Percentiles rank a stretch among this genome's conserved stretches.
phyloP scores from a whole-genome alignment of 2,888 invertebrate species.

The Eudemis profundana region DNA sequence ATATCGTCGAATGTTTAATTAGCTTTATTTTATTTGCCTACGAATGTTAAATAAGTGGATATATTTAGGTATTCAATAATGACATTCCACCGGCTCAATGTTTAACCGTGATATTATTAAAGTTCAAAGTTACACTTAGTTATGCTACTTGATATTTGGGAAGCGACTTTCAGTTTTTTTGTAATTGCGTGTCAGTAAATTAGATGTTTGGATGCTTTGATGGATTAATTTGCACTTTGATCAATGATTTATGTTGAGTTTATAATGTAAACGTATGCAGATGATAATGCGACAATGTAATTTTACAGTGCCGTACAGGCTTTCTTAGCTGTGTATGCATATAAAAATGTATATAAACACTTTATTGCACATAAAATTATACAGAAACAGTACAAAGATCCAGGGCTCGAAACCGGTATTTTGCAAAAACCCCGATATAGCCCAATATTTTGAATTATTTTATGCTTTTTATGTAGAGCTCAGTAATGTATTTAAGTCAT shows the following conservation, averaged over 20 bases:
- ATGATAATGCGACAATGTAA: no score
- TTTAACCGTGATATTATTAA: constrained; percentile 36
- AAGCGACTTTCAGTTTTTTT: constrained; percentile 16
- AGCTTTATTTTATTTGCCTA: constrained; percentile 37
- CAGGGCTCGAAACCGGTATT: no score
- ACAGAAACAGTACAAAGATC: no score
- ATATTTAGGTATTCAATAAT: constrained; percentile 30
- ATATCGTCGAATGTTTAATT: constrained; percentile 35
- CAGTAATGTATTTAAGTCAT: no score
- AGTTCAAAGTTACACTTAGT: constrained; percentile 38
- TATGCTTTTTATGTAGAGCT: no score
- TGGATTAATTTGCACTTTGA: not conserved
- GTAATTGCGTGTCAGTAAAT: constrained; percentile 25
- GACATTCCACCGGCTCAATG: constrained; percentile 28
- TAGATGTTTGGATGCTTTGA: constrained; percentile 15
- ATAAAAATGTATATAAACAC: no score
- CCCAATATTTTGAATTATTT: no score
- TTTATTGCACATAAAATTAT: no score
- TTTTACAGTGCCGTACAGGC: no score
- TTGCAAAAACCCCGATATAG: no score
- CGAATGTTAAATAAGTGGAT: constrained; percentile 28
- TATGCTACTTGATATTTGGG: constrained; percentile 27
- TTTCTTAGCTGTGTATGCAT: no score
- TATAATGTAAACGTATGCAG: not conserved
- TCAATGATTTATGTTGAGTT: not conserved